Evolutionary conservation across 2,113 vertebrate species (phyloP), one percentile per base, ranked within the genome.

Genomic region (Centropus bengalensis): DNA sequence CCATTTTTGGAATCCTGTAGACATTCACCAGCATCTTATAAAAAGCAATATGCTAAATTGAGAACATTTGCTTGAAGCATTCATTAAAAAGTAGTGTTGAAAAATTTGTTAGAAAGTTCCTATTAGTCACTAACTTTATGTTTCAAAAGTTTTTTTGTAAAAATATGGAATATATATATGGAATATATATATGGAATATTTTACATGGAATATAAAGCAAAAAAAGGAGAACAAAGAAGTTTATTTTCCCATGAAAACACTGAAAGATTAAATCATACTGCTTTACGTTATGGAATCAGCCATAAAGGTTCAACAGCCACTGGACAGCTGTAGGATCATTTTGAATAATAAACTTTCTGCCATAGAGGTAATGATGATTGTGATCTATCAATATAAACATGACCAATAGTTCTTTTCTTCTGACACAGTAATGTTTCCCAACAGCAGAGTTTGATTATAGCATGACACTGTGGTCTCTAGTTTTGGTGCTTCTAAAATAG

Each of bases 281-380:
- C 18, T 86, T 82, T 55, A 40, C 58, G 71, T 64, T 68, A 51
- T 6, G 1, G 33, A 94, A 51, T 4, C 32, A 91, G 30, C 71
- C 40, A 84, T 89, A n/a, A 32, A 51, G 9, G 87, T 63, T 82
- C 49, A 89, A 79, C 15, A 68, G 24, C 12, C 70, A 58, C 60
- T 89, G 40, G 47, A 26, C 62, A 96, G 86, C 62, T 60, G 62
- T n/a, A 70, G 51, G n/a, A 56, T 92, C 86, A 92, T 30, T 93
- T 86, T 86, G 59, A 94, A 80, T 68, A 89, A 95, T 62, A 96
- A 86, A 85, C 38, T 86, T 87, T 86, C 32, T 94, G 28, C 22
- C 16, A 82, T 58, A 89, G 33, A 84, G 21, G 33, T 52, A 71
- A 82, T 47, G 49, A 88, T 88, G 69, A 82, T 91, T 87, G 63